Evolutionary conservation across 2,113 vertebrate species (phyloP).

Genomic region (Thryonomys swinderianus): DNA sequence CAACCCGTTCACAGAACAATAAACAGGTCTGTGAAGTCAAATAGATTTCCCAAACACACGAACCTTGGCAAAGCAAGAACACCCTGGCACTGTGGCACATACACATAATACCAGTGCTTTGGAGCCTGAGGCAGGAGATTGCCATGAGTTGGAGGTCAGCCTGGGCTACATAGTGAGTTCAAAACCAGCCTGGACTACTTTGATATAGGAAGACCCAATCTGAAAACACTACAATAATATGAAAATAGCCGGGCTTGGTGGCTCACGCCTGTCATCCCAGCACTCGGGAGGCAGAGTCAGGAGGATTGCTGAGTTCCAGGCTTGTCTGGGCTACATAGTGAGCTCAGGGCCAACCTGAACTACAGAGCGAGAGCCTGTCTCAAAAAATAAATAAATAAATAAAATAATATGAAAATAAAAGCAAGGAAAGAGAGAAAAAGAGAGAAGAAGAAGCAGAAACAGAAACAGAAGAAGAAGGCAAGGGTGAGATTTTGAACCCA

Average conservation of each 20-base stretch:
- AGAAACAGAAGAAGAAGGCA: too few relatives aligned
- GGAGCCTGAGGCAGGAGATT: background rate
- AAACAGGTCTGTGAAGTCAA: background rate
- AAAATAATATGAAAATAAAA: background rate
- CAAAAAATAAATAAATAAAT: too few relatives aligned
- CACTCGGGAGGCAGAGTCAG: too few relatives aligned
- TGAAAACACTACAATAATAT: background rate
- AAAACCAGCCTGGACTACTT: background rate
- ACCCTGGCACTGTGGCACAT: background rate
- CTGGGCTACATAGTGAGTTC: background rate
- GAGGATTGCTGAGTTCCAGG: too few relatives aligned
- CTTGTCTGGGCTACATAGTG: too few relatives aligned
- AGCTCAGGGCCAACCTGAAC: too few relatives aligned
- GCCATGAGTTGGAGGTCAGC: background rate
- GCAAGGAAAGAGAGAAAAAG: too few relatives aligned
- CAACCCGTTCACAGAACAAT: background rate
- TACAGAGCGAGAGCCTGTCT: too few relatives aligned
- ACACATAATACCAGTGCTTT: background rate
- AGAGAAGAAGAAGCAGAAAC: too few relatives aligned
- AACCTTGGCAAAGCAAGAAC: background rate
- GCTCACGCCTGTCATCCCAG: too few relatives aligned
- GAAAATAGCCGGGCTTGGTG: too few relatives aligned
- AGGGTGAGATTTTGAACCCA: background rate
- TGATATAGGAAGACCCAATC: background rate
- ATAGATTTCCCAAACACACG: background rate